Evolutionary conservation across 2,888 invertebrate species (phyloP).

Genomic region (Morpho deidamia): DNA sequence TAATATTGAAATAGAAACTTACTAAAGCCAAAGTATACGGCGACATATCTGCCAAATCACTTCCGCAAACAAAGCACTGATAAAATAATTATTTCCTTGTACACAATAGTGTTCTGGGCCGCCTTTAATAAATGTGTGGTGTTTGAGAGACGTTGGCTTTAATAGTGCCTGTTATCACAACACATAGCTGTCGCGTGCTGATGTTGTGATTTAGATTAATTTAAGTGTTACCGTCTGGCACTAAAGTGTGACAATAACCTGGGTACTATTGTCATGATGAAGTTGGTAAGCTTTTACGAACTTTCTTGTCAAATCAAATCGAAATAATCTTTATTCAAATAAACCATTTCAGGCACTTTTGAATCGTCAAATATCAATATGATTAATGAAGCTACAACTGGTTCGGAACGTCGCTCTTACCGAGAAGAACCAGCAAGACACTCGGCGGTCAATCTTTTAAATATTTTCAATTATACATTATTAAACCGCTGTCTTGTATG

Average conservation of each 20-base stretch:
- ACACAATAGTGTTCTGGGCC: neutral
- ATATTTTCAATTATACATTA: no score
- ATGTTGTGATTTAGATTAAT: slow-evolving; percentile 42
- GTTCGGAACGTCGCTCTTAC: no score
- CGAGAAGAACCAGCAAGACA: no score
- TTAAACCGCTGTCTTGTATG: no score
- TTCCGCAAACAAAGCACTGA: slow-evolving; percentile 11
- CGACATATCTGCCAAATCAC: neutral
- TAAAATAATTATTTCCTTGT: neutral
- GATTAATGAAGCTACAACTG: no score
- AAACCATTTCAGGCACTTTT: no score
- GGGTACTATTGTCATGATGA: neutral
- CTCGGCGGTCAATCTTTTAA: no score
- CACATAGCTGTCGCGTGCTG: slow-evolving; percentile 42
- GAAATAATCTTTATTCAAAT: no score
- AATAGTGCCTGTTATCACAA: slow-evolving; percentile 23
- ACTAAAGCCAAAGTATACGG: no score
- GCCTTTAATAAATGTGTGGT: slow-evolving; percentile 9
- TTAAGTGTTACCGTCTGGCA: neutral
- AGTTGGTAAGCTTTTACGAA: neutral
- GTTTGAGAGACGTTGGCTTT: slow-evolving; percentile 3
- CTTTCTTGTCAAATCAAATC: no score
- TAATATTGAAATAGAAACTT: no score
- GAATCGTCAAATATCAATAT: no score
- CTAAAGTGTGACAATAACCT: neutral